These are phyloP conservation scores for Anolis carolinensis DNA, from an alignment of 2,113 vertebrate species.

Conservation along the genomic window DNA sequence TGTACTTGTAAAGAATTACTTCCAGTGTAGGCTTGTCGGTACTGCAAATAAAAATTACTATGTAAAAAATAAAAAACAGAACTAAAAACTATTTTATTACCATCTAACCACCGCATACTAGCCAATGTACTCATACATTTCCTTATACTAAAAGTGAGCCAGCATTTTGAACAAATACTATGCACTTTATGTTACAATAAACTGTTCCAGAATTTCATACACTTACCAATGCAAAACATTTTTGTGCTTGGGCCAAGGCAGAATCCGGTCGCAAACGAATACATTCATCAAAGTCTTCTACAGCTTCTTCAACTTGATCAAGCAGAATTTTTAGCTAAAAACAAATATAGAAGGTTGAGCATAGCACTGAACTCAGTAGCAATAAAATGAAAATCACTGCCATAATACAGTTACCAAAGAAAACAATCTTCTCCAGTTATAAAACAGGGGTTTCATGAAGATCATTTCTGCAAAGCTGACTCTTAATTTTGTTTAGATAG, in stretches of 20 bases:
- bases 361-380: conserved; percentile 50
- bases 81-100: background rate
- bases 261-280: conserved; percentile 94
- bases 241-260: conserved; percentile 96
- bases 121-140: background rate
- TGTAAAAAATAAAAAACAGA: conserved; percentile 1
- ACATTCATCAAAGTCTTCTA: conserved; percentile 97
- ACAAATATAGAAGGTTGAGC: conserved; percentile 48
- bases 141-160: background rate
- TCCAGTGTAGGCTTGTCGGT: conserved; percentile 98
- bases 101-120: background rate
- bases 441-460: background rate
- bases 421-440: background rate
- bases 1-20: conserved; percentile 92
- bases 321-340: conserved; percentile 94
- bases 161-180: background rate
- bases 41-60: conserved; percentile 74
- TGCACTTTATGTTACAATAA: background rate
- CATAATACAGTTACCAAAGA: background rate
- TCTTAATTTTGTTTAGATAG: background rate
- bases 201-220: background rate
- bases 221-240: conserved; percentile 96
- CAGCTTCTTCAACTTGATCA: conserved; percentile 97
- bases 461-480: background rate
- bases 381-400: conserved; percentile 1